These are phyloP conservation scores for Diachrysia chrysitis DNA, from an alignment of 2,888 invertebrate species.

Conservation along the genomic window DNA sequence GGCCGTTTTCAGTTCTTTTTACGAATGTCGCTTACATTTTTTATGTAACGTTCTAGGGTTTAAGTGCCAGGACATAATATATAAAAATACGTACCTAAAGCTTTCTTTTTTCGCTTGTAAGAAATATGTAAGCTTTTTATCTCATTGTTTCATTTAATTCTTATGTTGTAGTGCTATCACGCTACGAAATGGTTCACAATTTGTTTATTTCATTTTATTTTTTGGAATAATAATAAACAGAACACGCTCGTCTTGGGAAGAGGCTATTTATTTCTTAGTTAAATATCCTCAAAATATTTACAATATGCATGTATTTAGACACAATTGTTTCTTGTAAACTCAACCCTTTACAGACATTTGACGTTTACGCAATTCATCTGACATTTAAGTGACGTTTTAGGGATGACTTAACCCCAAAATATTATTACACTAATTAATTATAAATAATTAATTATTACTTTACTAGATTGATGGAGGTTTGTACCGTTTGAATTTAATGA, in stretches of 20 bases:
- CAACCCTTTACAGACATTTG: constrained; percentile 6
- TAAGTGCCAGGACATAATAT: constrained; percentile 31
- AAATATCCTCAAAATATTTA: not conserved
- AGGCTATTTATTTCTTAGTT: not conserved
- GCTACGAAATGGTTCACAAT: not conserved
- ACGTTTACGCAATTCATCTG: constrained; percentile 11
- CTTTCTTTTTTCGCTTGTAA: constrained; percentile 21
- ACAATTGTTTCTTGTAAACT: not conserved
- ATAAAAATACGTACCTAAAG: constrained; percentile 27
- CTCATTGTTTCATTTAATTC: not conserved
- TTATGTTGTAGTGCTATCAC: not conserved
- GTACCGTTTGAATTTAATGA: constrained; percentile 9
- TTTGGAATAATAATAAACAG: not conserved
- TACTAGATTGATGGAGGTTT: constrained; percentile 20
- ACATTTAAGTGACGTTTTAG: constrained; percentile 28
- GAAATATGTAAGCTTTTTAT: constrained; percentile 23
- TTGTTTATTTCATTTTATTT: not conserved
- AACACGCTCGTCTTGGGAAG: too few species aligned
- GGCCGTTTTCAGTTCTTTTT: constrained; percentile 41
- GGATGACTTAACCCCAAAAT: constrained; percentile 7
- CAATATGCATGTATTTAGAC: not conserved
- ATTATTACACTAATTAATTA: constrained; percentile 22
- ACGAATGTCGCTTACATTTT: constrained; percentile 44
- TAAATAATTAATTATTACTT: constrained; percentile 19
- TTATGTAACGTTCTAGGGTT: constrained; percentile 16